These are phyloP conservation scores for Tholera decimalis DNA, from an alignment of 2,888 invertebrate species.

Conservation along the genomic window DNA sequence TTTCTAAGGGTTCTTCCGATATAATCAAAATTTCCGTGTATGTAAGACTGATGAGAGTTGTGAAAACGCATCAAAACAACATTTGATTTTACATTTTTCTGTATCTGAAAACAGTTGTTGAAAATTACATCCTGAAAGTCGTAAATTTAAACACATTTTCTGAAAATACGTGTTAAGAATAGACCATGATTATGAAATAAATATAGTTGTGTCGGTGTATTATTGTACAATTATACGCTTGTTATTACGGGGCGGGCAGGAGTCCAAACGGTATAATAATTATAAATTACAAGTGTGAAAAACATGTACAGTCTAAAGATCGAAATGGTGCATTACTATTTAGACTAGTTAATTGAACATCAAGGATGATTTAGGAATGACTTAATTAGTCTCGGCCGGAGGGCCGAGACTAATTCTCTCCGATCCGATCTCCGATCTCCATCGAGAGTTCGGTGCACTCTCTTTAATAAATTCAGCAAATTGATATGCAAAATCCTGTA, in stretches of 20 bases:
- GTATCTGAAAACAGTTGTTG: background rate
- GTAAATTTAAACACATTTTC: constrained; percentile 15
- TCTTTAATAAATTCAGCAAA: background rate
- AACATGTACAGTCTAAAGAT: constrained; percentile 53
- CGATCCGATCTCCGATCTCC: too few relatives aligned
- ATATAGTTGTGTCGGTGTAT: constrained; percentile 36
- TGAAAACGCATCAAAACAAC: background rate
- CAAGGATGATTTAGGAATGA: constrained; percentile 31
- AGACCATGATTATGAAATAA: constrained; percentile 38
- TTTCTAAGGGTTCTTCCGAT: background rate
- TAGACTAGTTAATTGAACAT: constrained; percentile 37
- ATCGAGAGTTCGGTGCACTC: background rate
- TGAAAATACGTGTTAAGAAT: constrained; percentile 19
- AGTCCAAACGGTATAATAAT: constrained; percentile 56
- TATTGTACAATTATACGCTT: constrained; percentile 56
- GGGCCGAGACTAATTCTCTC: too few relatives aligned
- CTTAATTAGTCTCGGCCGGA: constrained; percentile 26
- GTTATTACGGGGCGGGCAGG: constrained; percentile 56
- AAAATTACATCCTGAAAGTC: background rate
- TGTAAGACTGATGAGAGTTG: background rate
- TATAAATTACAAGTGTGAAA: constrained; percentile 59
- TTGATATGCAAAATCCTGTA: background rate
- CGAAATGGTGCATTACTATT: constrained; percentile 36
- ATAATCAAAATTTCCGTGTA: background rate
- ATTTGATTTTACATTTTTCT: background rate